Evolutionary conservation across 2,113 vertebrate species (phyloP).

Genomic region (Oreotrochilus melanogaster): DNA sequence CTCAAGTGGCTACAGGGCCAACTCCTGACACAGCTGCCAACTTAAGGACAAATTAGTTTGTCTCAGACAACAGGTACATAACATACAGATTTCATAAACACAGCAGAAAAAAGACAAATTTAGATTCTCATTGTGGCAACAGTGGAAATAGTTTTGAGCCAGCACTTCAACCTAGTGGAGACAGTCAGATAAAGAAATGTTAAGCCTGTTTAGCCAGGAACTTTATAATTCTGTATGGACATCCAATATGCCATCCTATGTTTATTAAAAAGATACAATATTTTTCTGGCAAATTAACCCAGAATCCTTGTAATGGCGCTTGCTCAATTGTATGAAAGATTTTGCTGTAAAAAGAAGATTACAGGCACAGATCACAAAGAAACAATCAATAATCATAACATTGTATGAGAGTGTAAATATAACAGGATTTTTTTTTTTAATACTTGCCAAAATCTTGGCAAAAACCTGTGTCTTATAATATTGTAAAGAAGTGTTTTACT

Average conservation of each 20-base stretch:
- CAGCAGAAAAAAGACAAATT: background rate
- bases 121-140: background rate
- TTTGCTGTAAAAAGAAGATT: background rate
- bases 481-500: background rate
- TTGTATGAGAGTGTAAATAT: background rate
- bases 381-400: background rate
- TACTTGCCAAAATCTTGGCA: background rate
- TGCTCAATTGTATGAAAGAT: background rate
- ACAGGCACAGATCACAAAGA: background rate
- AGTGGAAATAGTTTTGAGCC: background rate
- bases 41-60: background rate
- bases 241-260: background rate
- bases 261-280: background rate
- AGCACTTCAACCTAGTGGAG: background rate
- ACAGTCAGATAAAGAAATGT: background rate
- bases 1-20: background rate
- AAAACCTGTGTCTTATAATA: background rate
- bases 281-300: background rate
- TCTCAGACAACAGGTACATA: background rate
- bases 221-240: background rate
- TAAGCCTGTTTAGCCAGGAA: background rate
- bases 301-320: background rate
- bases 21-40: background rate
- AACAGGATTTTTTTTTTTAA: background rate
- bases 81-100: background rate